These are phyloP conservation scores for Jacana jacana DNA, from an alignment of 2,113 vertebrate genomes.

Conservation along the genomic window DNA sequence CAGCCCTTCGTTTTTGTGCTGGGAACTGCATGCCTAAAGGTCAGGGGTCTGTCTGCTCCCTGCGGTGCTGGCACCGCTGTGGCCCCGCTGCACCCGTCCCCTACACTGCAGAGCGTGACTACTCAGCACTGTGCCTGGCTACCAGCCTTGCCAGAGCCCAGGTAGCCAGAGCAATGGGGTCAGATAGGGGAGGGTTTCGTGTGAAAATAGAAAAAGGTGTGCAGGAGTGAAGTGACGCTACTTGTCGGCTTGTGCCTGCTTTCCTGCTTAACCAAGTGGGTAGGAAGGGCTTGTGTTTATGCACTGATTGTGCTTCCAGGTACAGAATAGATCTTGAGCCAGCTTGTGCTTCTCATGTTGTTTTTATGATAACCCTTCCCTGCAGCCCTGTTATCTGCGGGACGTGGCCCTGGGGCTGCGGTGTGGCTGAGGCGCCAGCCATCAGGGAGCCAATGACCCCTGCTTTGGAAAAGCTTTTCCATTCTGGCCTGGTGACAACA, in stretches of 20 bases:
- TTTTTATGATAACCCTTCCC: not conserved
- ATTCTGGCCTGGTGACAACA: not conserved
- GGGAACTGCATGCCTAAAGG: not conserved
- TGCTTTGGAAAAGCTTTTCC: not conserved
- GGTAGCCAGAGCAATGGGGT: accelerated
- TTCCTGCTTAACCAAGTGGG: not conserved
- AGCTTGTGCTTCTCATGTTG: not conserved
- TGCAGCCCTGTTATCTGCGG: accelerated
- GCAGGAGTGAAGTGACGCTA: not conserved
- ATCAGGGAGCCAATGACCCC: accelerated
- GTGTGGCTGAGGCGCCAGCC: accelerated
- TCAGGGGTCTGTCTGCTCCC: not conserved
- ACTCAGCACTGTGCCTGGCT: not conserved
- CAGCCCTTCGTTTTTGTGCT: not conserved
- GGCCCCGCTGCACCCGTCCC: not conserved
- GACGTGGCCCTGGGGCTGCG: not conserved
- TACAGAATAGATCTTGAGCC: not conserved
- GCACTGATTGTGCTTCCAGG: not conserved
- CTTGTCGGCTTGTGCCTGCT: not conserved
- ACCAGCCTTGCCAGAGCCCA: not conserved
- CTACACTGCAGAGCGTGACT: not conserved
- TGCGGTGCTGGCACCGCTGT: accelerated
- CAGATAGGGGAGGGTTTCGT: not conserved
- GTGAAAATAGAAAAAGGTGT: not conserved
- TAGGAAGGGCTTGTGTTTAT: not conserved